These are phyloP conservation scores for Cheilinus undulatus DNA, from an alignment of 2,113 vertebrate species.

Conservation along the genomic window DNA sequence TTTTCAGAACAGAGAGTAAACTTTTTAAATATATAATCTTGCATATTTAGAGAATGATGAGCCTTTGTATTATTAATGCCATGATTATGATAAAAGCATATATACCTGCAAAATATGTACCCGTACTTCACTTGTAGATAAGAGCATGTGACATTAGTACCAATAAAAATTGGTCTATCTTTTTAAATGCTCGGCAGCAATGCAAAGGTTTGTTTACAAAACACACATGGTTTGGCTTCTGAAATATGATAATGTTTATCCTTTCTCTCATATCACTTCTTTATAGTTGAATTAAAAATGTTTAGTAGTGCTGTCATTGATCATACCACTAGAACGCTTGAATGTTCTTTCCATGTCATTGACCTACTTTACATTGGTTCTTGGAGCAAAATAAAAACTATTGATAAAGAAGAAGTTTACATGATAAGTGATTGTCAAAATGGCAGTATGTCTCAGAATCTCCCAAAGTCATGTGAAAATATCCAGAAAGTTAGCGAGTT, in stretches of 20 bases:
- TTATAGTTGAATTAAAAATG: neutral
- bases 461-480: too few species aligned
- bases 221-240: neutral
- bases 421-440: neutral
- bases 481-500: neutral
- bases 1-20: too few species aligned
- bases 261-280: neutral
- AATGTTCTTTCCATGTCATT: neutral
- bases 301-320: neutral
- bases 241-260: constrained; percentile 16
- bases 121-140: too few species aligned
- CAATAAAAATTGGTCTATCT: too few species aligned
- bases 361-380: neutral
- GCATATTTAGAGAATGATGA: too few species aligned
- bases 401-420: neutral
- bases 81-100: too few species aligned
- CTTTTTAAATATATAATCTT: too few species aligned
- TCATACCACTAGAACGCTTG: too few species aligned
- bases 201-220: neutral
- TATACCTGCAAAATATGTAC: too few species aligned
- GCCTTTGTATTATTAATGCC: too few species aligned
- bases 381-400: too few species aligned
- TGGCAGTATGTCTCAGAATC: neutral
- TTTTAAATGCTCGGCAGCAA: neutral
- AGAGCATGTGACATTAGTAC: too few species aligned